phyloP scores from a whole-genome alignment of 1,140 invertebrate genomes.

The Steinernema feltiae region DNA sequence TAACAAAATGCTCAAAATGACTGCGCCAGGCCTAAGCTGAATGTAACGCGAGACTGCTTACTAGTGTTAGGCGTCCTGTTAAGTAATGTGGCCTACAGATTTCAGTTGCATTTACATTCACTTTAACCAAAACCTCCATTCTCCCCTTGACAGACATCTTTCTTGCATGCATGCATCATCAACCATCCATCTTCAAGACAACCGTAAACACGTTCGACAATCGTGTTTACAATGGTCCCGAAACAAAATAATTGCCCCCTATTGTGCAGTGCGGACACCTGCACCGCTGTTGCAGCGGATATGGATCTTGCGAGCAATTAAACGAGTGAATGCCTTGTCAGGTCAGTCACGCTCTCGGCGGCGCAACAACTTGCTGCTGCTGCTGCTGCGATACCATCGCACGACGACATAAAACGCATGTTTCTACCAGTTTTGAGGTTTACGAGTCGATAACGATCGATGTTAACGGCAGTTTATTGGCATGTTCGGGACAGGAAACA shows the following conservation, averaged over 20 bases:
- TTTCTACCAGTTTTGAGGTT: conserved; percentile 4
- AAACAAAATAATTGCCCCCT: neutral
- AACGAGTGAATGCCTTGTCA: neutral
- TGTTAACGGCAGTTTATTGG: neutral
- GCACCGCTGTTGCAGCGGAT: neutral
- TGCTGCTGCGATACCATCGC: neutral
- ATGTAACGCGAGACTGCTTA: too few relatives aligned
- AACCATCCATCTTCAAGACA: neutral
- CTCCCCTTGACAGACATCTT: too few relatives aligned
- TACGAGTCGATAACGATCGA: conserved; percentile 12
- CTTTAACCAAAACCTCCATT: too few relatives aligned
- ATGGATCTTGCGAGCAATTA: conserved; percentile 3
- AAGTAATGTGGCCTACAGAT: too few relatives aligned
- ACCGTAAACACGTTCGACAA: neutral
- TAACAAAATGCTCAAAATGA: too few relatives aligned
- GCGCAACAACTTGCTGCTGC: neutral
- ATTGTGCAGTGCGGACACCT: neutral
- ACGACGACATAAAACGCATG: neutral
- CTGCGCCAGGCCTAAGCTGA: too few relatives aligned
- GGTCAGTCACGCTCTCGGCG: neutral
- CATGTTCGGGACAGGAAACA: neutral
- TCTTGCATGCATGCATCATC: too few relatives aligned
- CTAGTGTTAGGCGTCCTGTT: too few relatives aligned
- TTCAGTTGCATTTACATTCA: too few relatives aligned
- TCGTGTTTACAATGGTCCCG: neutral